phyloP scores from a whole-genome alignment of 2,113 vertebrate genomes.

The Lipotes vexillifer region DNA sequence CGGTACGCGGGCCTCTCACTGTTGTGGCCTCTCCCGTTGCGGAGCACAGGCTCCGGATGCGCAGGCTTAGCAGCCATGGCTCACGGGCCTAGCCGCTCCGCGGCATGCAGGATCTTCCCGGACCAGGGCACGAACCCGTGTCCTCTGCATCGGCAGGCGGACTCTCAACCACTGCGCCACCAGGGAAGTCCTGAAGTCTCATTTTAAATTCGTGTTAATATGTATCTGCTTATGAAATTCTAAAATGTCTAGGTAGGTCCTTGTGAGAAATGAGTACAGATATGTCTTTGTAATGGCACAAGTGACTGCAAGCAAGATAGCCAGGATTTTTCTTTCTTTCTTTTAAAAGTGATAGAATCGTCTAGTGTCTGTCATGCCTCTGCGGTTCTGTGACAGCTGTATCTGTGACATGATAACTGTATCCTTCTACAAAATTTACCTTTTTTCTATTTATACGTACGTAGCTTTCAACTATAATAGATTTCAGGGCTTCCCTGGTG shows the following conservation, averaged over 20 bases:
- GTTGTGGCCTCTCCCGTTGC: too few relatives aligned
- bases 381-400: background rate
- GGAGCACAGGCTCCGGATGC: too few relatives aligned
- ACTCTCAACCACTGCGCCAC: too few relatives aligned
- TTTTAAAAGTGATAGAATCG: background rate
- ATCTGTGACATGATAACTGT: background rate
- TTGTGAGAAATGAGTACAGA: background rate
- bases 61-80: too few relatives aligned
- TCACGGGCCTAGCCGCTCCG: too few relatives aligned
- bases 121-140: too few relatives aligned
- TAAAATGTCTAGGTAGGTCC: background rate
- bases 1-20: too few relatives aligned
- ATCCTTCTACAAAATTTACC: background rate
- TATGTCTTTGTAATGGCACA: background rate
- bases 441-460: conserved; percentile 19
- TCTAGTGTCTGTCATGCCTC: background rate
- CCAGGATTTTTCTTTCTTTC: background rate
- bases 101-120: too few relatives aligned
- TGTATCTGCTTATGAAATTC: background rate
- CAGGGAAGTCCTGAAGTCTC: background rate
- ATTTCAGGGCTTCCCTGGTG: background rate
- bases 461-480: background rate
- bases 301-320: background rate
- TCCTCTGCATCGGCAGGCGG: too few relatives aligned
- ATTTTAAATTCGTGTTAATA: background rate